A percentile compares a stretch with the other conserved stretches of the same genome.
Evolutionary conservation across 2,888 invertebrate genomes (phyloP).

Genomic region (Corythucha ciliata): DNA sequence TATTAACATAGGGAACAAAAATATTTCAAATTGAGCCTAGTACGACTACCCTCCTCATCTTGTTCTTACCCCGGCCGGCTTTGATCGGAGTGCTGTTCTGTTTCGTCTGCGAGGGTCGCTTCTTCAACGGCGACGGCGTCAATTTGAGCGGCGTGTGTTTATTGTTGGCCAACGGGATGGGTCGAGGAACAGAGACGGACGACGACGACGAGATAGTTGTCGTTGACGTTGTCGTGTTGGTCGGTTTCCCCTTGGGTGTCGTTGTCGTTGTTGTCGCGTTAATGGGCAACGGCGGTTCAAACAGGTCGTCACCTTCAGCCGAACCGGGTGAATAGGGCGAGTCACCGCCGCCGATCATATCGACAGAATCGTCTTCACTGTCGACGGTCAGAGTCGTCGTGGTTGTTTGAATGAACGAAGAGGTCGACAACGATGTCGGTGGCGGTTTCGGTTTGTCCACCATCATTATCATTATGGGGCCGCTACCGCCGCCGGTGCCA

Average conservation of each 20-base stretch:
- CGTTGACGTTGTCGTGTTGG: conserved; percentile 22
- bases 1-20: conserved; percentile 34
- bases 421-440: conserved; percentile 13
- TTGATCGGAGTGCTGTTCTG: conserved; percentile 16
- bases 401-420: too few relatives aligned
- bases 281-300: conserved; percentile 24
- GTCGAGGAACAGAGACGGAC: conserved; percentile 8
- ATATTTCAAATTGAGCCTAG: too few relatives aligned
- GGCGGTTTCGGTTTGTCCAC: conserved; percentile 19
- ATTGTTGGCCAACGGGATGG: conserved; percentile 3
- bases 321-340: conserved; percentile 85
- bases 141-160: conserved; percentile 21
- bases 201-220: too few relatives aligned
- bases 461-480: conserved; percentile 5
- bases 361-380: conserved; percentile 22
- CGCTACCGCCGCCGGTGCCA: not conserved
- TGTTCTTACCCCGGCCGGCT: conserved; percentile 20
- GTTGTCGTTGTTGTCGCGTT: conserved; percentile 22
- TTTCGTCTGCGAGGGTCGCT: conserved; percentile 13
- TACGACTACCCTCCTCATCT: too few relatives aligned
- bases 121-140: conserved; percentile 23
- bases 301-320: conserved; percentile 53
- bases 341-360: conserved; percentile 28
- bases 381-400: too few relatives aligned
- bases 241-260: conserved; percentile 21